Base-by-base conservation (phyloP, 2,113 vertebrate species). In the Paraplagusia blochii region DNA sequence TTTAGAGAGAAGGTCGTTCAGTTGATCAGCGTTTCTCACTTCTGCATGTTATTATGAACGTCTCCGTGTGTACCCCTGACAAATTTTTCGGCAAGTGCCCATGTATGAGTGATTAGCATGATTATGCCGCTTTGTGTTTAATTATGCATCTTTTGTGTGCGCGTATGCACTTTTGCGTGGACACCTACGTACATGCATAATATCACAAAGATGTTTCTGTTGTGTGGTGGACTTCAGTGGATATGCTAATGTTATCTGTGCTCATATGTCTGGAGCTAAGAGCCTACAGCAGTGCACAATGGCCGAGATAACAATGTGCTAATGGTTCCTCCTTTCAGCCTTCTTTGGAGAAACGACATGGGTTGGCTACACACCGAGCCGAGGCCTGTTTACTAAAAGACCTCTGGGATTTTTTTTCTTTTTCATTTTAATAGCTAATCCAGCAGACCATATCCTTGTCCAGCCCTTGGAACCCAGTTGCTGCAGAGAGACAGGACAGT, bases 1-100 rank as follows among this genome's bases (percentile, higher is more conserved):
- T 79, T 79, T 72, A 57, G 53, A 59, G 84, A 77, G 82, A 86
- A 88, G 86, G 84, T 86, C 86, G 83, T 52, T 44, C 69, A 73
- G 69, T 75, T 82, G 76, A 84, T 84, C 77, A 79, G 79, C 62
- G 40, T 43, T 18, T 77, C n/a, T 46, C 46, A 63, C 38, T 29
- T 53, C 33, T 48, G 40, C 46, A 18, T 53, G 51, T 50, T 63
- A 77, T 78, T 73, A 74, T 53, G 54, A 53, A 19, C 38, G 15
- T 77, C 47, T 49, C 51, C 12, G 17, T 13, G 18, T 19, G 42
- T 34, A 52, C 22, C 22, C 6, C 22, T 2, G n/a, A 35, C 60
- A 16, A 71, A 55, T 66, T 44, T 66, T 44, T 66, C 22, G 22
- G 61, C 52, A 44, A 53, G 53, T 19, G 50, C 18, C 43, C 2